phyloP scores from a whole-genome alignment of 2,888 invertebrate species.

The Apodemia hepburni region DNA sequence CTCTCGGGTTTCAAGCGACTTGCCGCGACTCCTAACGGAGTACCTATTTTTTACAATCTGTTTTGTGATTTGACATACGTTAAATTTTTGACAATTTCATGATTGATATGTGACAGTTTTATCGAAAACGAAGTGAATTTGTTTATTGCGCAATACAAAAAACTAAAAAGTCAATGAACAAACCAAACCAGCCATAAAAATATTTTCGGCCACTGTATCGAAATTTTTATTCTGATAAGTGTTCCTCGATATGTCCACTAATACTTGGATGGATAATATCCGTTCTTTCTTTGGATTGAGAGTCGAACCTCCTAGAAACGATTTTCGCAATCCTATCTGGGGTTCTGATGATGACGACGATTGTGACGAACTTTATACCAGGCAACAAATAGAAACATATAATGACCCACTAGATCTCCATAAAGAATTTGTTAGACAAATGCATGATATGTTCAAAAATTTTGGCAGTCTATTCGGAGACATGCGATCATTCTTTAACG shows the following conservation, averaged over 20 bases:
- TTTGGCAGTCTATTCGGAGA: constrained; percentile 63
- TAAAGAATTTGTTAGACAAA: constrained; percentile 53
- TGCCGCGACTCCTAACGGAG: too few relatives aligned
- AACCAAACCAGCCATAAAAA: constrained; percentile 33
- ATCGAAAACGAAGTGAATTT: constrained; percentile 31
- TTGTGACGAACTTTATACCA: constrained; percentile 62
- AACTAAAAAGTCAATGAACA: neutral
- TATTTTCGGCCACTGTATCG: constrained; percentile 29
- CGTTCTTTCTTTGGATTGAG: constrained; percentile 56
- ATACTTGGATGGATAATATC: constrained; percentile 55
- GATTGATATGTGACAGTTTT: neutral
- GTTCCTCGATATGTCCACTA: constrained; percentile 34
- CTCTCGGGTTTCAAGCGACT: too few relatives aligned
- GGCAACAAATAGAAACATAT: constrained; percentile 43
- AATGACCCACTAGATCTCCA: constrained; percentile 47
- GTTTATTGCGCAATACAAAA: constrained; percentile 64
- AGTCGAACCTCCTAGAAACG: constrained; percentile 56
- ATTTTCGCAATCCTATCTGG: constrained; percentile 74
- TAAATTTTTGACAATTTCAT: too few relatives aligned
- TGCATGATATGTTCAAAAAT: constrained; percentile 60
- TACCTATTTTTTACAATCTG: too few relatives aligned
- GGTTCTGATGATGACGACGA: constrained; percentile 66
- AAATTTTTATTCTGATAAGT: constrained; percentile 25
- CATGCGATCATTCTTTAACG: constrained; percentile 51
- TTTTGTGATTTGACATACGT: neutral